phyloP scores from a whole-genome alignment of 2,113 vertebrate genomes.

The Pundamilia nyererei region DNA sequence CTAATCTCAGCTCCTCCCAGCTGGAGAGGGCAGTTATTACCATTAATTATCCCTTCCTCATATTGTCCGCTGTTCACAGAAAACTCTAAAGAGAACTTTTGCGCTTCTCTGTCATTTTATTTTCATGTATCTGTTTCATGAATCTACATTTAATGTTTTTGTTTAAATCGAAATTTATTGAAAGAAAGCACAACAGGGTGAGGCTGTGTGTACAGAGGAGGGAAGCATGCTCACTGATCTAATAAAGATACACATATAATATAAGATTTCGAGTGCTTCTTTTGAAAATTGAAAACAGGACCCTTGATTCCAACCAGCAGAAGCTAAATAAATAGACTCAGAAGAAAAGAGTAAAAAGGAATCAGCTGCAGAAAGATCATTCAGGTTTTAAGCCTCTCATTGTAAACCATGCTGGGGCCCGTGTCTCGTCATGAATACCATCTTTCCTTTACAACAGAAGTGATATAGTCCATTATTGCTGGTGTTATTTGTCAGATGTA shows the following conservation, averaged over 20 bases:
- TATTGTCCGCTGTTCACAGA: neutral
- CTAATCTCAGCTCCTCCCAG: constrained; percentile 34
- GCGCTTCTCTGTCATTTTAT: neutral
- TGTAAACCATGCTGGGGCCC: neutral
- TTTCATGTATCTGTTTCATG: neutral
- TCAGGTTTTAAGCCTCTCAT: neutral
- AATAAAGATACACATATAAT: constrained; percentile 9
- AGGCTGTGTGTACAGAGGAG: neutral
- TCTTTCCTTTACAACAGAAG: neutral
- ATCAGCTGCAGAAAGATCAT: neutral
- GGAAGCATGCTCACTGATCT: neutral
- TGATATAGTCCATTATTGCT: neutral
- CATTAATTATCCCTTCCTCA: constrained; percentile 42
- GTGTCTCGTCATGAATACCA: neutral
- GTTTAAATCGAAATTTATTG: neutral
- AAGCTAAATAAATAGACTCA: neutral
- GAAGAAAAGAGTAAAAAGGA: neutral
- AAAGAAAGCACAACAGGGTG: neutral
- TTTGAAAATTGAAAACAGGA: constrained; percentile 4
- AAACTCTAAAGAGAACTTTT: constrained; percentile 15
- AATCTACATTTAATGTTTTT: neutral
- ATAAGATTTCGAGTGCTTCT: neutral
- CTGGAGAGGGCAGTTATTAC: constrained; percentile 35
- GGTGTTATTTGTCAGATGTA: neutral
- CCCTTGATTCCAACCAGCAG: neutral